A percentile compares a stretch with the other conserved stretches of the same genome.
Evolutionary conservation across 2,888 invertebrate species (phyloP).

Genomic region (Macrosiphum euphorbiae): DNA sequence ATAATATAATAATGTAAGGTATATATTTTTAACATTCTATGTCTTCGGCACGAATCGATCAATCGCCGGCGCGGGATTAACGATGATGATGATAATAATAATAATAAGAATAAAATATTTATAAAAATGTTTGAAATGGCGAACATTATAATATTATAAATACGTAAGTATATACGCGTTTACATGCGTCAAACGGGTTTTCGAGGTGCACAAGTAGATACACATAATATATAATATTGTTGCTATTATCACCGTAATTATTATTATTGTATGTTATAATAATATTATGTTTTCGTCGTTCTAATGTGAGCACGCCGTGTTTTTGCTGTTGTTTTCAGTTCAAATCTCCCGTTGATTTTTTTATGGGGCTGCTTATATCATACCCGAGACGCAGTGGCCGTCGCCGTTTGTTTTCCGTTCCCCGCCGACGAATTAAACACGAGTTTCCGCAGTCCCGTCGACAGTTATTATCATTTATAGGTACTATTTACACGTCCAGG

Average conservation of each 20-base stretch:
- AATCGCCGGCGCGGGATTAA: neutral
- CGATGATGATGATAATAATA: neutral
- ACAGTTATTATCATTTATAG: neutral
- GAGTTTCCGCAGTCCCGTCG: neutral
- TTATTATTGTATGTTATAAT: neutral
- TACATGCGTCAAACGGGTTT: slow-evolving; percentile 37
- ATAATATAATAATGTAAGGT: too few relatives aligned
- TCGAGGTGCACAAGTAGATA: neutral
- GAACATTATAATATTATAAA: neutral
- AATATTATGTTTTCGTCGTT: neutral
- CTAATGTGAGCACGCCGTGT: neutral
- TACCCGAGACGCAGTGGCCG: neutral
- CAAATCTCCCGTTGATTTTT: slow-evolving; percentile 6
- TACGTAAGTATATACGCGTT: neutral
- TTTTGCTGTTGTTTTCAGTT: neutral
- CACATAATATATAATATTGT: neutral
- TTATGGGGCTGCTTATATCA: neutral
- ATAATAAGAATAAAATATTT: neutral
- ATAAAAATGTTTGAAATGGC: neutral
- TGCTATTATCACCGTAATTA: neutral
- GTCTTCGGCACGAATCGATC: slow-evolving; percentile 38
- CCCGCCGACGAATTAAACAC: neutral
- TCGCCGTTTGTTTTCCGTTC: neutral
- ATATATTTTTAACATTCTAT: neutral
- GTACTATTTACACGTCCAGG: neutral